Base-by-base conservation (phyloP, 2,888 invertebrate genomes). In the Coelinius sp. region DNA sequence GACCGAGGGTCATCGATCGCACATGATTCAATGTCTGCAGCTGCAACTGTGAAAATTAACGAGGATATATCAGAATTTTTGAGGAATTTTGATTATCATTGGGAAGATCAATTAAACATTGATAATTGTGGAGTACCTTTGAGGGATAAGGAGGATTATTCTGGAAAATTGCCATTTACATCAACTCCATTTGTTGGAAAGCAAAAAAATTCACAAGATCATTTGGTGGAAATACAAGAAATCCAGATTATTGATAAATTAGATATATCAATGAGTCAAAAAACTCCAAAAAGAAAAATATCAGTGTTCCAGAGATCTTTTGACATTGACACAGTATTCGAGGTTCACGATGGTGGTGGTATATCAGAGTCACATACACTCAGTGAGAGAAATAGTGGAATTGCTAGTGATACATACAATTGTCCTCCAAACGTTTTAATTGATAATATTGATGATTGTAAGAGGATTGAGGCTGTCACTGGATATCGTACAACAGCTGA, bases 251-350 rank as follows among this genome's bases (percentile, higher is more conserved):
- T 44, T 20, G n/a, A 53, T 24, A 1, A 41, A 49, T 41, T 38
- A 22, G 56, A 41, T 53, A 38, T 65, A 27, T 53, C 31, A 53
- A 31, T 59, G 38, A 71, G 10, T 63, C 12, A 75, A 56, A 59
- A 31, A 17, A 14, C 69, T 3, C 84, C 85, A 1, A 80, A 77
- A 44, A 71, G 85, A 41, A 85, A 85, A 65, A 46, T 81, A 3
- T 84, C 85, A 0, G 84, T 85, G 27, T 85, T 81, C 65, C 78
- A 79, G 31, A 80, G 84, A 6, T 80, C 84, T 3, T 85, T 83
- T 76, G 83, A 85, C 35, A 69, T 83, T 4, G 77, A 80, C n/a
- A 76, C 70, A 14, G 56, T 77, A 5, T 67, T 67, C 8, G 63
- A 56, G 52, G 69, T 27, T 35, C 74, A 22, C 31, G 71, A 31